A percentile compares a stretch with the other conserved stretches of the same genome.
Conservation (phyloP, 2,797 vertebrate species). For the Pagetopsis macropterus region DNA sequence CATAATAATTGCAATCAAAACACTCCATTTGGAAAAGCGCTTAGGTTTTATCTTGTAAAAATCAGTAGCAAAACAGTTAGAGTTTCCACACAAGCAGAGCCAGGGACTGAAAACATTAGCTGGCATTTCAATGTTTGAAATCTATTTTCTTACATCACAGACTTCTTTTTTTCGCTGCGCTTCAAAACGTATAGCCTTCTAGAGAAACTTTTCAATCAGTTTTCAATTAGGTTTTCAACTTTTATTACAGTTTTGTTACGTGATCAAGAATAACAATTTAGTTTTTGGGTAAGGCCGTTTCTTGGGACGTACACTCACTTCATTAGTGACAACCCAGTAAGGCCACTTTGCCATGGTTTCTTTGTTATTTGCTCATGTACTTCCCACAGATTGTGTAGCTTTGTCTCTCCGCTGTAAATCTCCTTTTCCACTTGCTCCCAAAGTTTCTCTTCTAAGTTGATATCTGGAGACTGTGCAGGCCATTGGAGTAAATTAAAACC, state of each 20-base stretch:
- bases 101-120: not conserved
- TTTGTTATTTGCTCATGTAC: not conserved
- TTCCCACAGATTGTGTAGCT: not conserved
- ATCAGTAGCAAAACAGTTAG: not conserved
- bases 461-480: conserved; percentile 5
- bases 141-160: not conserved
- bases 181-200: too few species aligned
- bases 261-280: not conserved
- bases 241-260: not conserved
- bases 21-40: conserved; percentile 22
- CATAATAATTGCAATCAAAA: conserved; percentile 26
- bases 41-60: conserved; percentile 20
- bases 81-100: conserved; percentile 23
- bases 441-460: not conserved
- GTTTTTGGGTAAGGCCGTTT: not conserved
- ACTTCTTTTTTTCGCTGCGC: not conserved
- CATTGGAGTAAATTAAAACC: conserved; percentile 29
- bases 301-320: not conserved
- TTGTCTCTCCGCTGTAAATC: not conserved
- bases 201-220: not conserved
- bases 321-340: not conserved
- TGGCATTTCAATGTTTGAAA: not conserved
- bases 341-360: not conserved
- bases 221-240: not conserved
- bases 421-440: conserved; percentile 3